Conservation (phyloP, 1,140 invertebrate genomes). For the Nephila pilipes region DNA sequence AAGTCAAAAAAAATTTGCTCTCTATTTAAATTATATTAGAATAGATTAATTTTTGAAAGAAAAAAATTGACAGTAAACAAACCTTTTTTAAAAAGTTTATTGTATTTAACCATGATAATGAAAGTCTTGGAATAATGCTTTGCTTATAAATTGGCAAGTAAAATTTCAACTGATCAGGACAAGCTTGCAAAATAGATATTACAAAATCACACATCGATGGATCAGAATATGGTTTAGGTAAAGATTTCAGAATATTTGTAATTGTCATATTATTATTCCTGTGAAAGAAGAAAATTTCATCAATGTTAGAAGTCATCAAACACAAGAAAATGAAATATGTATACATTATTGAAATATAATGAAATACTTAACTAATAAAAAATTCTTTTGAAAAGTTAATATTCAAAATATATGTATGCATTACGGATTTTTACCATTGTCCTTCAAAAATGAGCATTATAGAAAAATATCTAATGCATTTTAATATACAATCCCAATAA, state of each 20-base stretch:
- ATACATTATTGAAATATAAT: too few species aligned
- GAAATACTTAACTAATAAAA: too few species aligned
- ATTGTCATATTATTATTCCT: constrained; percentile 85
- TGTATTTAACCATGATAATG: constrained; percentile 44
- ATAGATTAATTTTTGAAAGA: neutral
- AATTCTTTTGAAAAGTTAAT: too few species aligned
- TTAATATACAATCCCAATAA: too few species aligned
- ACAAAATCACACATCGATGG: constrained; percentile 85
- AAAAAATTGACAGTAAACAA: neutral
- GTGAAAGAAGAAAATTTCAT: constrained; percentile 12
- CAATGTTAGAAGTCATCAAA: too few species aligned
- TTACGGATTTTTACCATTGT: too few species aligned
- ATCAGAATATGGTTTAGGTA: constrained; percentile 85
- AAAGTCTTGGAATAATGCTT: constrained; percentile 82
- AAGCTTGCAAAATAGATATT: constrained; percentile 85
- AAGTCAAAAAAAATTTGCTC: too few species aligned
- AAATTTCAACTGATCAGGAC: constrained; percentile 87
- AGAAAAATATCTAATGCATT: too few species aligned
- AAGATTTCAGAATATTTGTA: constrained; percentile 84
- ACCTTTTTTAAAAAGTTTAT: constrained; percentile 59
- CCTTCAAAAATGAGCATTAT: too few species aligned
- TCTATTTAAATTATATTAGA: too few species aligned
- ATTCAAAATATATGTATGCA: too few species aligned
- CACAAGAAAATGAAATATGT: neutral
- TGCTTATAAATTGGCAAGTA: constrained; percentile 84